Conservation (phyloP, 2,797 vertebrate species). For the Eurystomus glaucurus region DNA sequence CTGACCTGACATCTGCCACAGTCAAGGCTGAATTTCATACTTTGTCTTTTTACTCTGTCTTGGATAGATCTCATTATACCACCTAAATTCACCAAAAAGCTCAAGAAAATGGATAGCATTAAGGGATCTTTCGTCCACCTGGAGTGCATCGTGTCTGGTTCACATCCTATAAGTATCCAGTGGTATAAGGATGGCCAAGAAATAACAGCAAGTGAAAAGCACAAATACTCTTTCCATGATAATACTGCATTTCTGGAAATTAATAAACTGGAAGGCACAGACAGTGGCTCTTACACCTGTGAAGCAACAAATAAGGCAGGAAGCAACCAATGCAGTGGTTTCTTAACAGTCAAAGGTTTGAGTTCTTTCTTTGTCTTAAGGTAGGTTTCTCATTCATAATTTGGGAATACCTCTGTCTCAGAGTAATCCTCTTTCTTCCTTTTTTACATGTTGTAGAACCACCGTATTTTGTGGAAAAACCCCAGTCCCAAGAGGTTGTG, state of each 20-base stretch:
- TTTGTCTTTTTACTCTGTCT: slow-evolving; percentile 68
- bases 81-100: slow-evolving; percentile 95
- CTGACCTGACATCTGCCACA: background rate
- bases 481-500: slow-evolving; percentile 92
- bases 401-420: background rate
- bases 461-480: slow-evolving; percentile 93
- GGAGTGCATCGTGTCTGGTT: slow-evolving; percentile 96
- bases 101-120: slow-evolving; percentile 94
- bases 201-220: slow-evolving; percentile 90
- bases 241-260: slow-evolving; percentile 96
- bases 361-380: slow-evolving; percentile 13
- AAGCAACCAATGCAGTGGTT: slow-evolving; percentile 92
- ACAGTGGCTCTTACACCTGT: slow-evolving; percentile 94
- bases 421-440: slow-evolving; percentile 38
- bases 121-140: slow-evolving; percentile 95
- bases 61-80: slow-evolving; percentile 96
- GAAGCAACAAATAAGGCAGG: slow-evolving; percentile 94
- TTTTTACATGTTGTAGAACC: slow-evolving; percentile 87
- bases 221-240: slow-evolving; percentile 96
- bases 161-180: slow-evolving; percentile 92
- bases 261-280: slow-evolving; percentile 89
- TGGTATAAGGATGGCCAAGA: slow-evolving; percentile 96
- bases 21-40: background rate
- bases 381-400: background rate
- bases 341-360: slow-evolving; percentile 96